phyloP scores from a whole-genome alignment of 2,888 invertebrate species.

The Tetanocera ferruginea region DNA sequence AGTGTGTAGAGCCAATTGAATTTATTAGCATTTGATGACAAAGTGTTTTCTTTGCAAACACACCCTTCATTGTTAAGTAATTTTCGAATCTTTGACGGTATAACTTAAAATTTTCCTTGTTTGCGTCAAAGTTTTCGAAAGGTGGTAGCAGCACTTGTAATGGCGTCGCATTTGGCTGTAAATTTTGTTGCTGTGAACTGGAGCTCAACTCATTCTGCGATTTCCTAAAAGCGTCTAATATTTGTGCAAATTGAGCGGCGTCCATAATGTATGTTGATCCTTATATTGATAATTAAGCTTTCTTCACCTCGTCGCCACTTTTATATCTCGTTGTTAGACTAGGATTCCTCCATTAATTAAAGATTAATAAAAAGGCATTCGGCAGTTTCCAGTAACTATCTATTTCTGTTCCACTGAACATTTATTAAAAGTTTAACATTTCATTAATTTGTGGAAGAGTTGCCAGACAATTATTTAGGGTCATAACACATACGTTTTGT shows the following conservation, averaged over 20 bases:
- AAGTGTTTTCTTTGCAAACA: background rate
- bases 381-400: too few relatives aligned
- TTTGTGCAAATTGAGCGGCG: constrained; percentile 4
- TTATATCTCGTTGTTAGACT: too few relatives aligned
- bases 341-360: too few relatives aligned
- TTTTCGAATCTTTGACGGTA: constrained; percentile 40
- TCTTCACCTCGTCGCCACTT: too few relatives aligned
- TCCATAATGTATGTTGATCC: too few relatives aligned
- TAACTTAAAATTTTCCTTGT: constrained; percentile 37
- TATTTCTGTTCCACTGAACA: too few relatives aligned
- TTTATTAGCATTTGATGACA: constrained; percentile 32
- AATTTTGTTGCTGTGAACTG: constrained; percentile 30
- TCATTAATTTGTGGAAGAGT: too few relatives aligned
- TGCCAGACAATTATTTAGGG: too few relatives aligned
- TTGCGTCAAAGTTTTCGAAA: constrained; percentile 35
- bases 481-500: constrained; percentile 13
- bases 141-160: constrained; percentile 35
- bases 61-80: constrained; percentile 32
- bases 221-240: constrained; percentile 31
- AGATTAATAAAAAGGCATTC: too few relatives aligned
- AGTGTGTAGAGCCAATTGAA: constrained; percentile 34
- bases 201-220: constrained; percentile 29
- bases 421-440: too few relatives aligned
- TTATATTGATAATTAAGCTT: too few relatives aligned
- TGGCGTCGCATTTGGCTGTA: constrained; percentile 28